phyloP scores from a whole-genome alignment of 2,113 vertebrate species.

The Aegypius monachus region DNA sequence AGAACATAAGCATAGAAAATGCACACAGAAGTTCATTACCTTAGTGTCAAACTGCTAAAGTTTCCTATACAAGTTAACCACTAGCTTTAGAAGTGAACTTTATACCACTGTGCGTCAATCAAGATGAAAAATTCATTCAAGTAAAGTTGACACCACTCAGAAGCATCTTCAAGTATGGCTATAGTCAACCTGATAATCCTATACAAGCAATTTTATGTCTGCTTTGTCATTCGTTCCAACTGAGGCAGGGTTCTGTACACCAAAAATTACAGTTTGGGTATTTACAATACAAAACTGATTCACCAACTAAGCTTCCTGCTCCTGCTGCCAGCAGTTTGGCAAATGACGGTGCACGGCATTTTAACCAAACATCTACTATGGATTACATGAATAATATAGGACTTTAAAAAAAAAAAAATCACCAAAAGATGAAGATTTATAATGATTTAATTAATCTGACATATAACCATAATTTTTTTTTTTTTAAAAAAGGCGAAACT shows the following conservation, averaged over 20 bases:
- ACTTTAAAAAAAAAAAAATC: not conserved
- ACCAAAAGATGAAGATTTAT: not conserved
- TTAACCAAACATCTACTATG: constrained; percentile 8
- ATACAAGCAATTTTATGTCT: constrained; percentile 69
- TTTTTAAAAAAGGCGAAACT: not conserved
- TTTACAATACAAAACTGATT: constrained; percentile 67
- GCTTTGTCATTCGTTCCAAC: constrained; percentile 78
- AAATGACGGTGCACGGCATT: constrained; percentile 69
- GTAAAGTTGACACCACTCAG: constrained; percentile 92
- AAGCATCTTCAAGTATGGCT: constrained; percentile 98
- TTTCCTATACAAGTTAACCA: constrained; percentile 82
- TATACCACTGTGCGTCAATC: constrained; percentile 80
- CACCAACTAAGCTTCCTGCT: constrained; percentile 30
- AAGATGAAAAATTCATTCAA: constrained; percentile 93
- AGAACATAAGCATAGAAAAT: constrained; percentile 81
- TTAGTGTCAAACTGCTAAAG: constrained; percentile 95
- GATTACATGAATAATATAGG: not conserved
- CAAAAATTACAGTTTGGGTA: constrained; percentile 72
- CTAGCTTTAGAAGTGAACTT: constrained; percentile 86
- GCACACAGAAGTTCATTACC: constrained; percentile 79
- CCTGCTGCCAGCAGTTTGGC: constrained; percentile 78
- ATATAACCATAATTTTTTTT: not conserved
- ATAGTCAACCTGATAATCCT: constrained; percentile 87
- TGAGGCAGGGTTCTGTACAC: constrained; percentile 87
- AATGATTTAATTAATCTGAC: constrained; percentile 21